Conservation (phyloP, 2,113 vertebrate genomes). For the Clupea harengus region DNA sequence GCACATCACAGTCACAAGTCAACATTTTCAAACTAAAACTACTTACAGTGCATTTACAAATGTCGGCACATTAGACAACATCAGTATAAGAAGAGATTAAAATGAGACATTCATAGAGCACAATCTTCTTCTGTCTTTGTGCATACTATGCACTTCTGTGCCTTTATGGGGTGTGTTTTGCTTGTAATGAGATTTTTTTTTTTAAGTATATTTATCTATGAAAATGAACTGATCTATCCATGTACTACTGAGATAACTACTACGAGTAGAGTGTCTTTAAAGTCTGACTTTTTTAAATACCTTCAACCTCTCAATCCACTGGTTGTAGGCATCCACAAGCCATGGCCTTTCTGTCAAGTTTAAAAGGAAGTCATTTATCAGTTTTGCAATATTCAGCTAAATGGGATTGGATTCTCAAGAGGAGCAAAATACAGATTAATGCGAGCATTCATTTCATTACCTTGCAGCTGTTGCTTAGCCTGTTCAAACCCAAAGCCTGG, state of each 20-base stretch:
- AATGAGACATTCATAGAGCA: background rate
- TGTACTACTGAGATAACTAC: background rate
- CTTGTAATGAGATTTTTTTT: background rate
- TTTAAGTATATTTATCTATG: too few relatives aligned
- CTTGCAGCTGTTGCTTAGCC: slow-evolving; percentile 91
- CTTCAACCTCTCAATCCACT: slow-evolving; percentile 89
- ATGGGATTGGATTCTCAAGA: background rate
- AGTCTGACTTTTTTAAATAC: slow-evolving; percentile 59
- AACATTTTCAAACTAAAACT: background rate
- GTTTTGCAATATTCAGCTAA: background rate
- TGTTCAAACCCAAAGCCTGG: slow-evolving; percentile 94
- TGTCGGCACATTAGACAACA: background rate
- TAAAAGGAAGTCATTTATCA: slow-evolving; percentile 17
- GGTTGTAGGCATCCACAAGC: slow-evolving; percentile 86
- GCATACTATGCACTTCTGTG: too few relatives aligned
- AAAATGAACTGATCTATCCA: too few relatives aligned
- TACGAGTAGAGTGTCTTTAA: background rate
- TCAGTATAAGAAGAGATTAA: background rate
- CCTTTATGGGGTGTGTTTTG: background rate
- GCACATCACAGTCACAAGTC: background rate
- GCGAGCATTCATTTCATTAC: slow-evolving; percentile 61
- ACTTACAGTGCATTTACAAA: background rate
- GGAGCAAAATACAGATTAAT: background rate
- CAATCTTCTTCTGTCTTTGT: too few relatives aligned
- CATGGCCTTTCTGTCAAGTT: slow-evolving; percentile 83